phyloP scores from a whole-genome alignment of 2,888 invertebrate genomes.

The Campoplex nolae region DNA sequence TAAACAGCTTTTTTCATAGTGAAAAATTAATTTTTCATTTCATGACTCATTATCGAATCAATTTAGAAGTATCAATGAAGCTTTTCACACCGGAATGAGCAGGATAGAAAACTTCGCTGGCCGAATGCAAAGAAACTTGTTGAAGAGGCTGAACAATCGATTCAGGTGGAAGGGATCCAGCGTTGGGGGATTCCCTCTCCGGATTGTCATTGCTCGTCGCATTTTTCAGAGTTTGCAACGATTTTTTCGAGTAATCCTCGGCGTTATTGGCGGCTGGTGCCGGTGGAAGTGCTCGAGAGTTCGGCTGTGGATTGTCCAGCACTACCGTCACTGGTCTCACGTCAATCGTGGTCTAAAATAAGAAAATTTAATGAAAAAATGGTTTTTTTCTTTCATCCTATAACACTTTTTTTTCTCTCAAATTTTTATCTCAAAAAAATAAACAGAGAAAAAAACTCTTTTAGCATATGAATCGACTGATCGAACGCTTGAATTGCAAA shows the following conservation, averaged over 20 bases:
- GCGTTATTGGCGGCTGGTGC: constrained; percentile 42
- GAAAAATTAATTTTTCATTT: no score
- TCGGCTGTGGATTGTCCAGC: constrained; percentile 70
- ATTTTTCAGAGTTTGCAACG: constrained; percentile 32
- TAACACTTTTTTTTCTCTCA: background rate
- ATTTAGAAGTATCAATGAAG: background rate
- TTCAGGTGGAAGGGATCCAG: constrained; percentile 43
- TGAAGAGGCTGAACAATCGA: constrained; percentile 62
- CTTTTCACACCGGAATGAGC: constrained; percentile 43
- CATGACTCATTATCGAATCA: no score
- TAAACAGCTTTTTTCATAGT: no score
- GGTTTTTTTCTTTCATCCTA: no score
- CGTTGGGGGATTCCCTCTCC: constrained; percentile 51
- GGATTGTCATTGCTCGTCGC: constrained; percentile 34
- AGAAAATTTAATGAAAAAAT: background rate
- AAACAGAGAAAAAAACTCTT: background rate
- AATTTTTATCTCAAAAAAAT: background rate
- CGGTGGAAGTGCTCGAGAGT: constrained; percentile 19
- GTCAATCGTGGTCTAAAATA: constrained; percentile 65
- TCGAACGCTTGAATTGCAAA: no score
- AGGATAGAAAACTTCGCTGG: constrained; percentile 65
- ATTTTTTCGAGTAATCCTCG: constrained; percentile 57
- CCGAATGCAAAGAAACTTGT: constrained; percentile 51
- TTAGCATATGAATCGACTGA: no score
- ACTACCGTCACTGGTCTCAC: constrained; percentile 70